Percentiles rank a stretch among this genome's conserved stretches.
Evolutionary conservation across 1,140 invertebrate genomes (phyloP).

Genomic region (Himalopsyche phryganea): DNA sequence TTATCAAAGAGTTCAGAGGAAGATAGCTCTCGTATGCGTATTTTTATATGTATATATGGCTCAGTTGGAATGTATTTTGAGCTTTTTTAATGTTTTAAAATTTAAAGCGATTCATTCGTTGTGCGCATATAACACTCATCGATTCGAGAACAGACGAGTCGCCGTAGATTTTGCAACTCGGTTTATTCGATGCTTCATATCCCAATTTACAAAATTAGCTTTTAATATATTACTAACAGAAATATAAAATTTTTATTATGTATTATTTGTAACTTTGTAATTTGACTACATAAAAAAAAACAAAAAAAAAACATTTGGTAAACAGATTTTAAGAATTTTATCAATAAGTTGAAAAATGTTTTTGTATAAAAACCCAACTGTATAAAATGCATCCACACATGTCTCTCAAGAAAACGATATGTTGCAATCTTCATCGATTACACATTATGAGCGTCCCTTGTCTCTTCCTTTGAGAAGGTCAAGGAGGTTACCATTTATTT

Average conservation of each 20-base stretch:
- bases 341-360: background rate
- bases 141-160: too few species aligned
- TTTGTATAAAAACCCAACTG: background rate
- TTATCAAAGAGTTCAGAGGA: conserved; percentile 10
- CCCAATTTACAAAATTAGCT: background rate
- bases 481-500: too few species aligned
- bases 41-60: conserved; percentile 20
- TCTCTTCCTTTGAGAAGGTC: too few species aligned
- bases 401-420: too few species aligned
- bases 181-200: background rate
- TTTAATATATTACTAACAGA: background rate
- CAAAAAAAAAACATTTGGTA: background rate
- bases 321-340: background rate
- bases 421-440: too few species aligned
- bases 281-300: background rate
- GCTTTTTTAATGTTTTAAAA: too few species aligned
- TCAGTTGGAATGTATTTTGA: background rate
- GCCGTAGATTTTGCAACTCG: background rate
- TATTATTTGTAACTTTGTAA: background rate
- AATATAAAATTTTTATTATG: background rate
- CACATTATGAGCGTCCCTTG: too few species aligned
- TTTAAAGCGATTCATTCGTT: background rate
- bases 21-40: conserved; percentile 12
- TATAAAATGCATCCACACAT: background rate
- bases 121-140: background rate